Evolutionary conservation across 2,888 invertebrate species (phyloP).

Genomic region (Tryphoninae sp.): DNA sequence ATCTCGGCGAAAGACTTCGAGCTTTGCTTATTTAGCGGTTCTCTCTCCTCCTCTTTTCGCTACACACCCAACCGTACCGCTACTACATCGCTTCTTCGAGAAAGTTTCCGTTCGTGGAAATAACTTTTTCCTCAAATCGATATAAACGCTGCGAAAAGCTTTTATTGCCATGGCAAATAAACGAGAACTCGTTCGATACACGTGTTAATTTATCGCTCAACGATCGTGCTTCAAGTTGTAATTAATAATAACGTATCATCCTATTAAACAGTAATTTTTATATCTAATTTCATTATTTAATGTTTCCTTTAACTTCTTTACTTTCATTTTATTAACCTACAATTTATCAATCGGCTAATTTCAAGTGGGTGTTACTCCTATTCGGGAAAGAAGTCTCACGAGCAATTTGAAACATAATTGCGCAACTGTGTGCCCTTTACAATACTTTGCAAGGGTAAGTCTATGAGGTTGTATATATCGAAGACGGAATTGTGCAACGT

Average conservation of each 20-base stretch:
- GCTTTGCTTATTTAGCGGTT: conserved; percentile 54
- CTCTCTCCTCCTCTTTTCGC: conserved; percentile 9
- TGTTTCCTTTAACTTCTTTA: background rate
- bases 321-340: background rate
- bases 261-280: background rate
- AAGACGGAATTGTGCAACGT: conserved; percentile 28
- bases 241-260: too few relatives aligned
- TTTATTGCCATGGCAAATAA: background rate
- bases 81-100: background rate
- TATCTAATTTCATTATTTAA: background rate
- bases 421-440: conserved; percentile 38
- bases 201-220: background rate
- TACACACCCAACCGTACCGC: background rate
- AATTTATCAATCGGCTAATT: background rate
- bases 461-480: conserved; percentile 1
- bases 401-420: conserved; percentile 49
- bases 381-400: background rate
- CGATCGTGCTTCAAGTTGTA: too few relatives aligned
- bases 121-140: background rate
- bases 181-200: background rate
- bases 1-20: conserved; percentile 38
- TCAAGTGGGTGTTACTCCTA: background rate
- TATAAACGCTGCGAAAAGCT: conserved; percentile 5
- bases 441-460: conserved; percentile 7
- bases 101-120: conserved; percentile 28